Conservation (phyloP, 2,113 vertebrate species). For the Hepsetus odoe region DNA sequence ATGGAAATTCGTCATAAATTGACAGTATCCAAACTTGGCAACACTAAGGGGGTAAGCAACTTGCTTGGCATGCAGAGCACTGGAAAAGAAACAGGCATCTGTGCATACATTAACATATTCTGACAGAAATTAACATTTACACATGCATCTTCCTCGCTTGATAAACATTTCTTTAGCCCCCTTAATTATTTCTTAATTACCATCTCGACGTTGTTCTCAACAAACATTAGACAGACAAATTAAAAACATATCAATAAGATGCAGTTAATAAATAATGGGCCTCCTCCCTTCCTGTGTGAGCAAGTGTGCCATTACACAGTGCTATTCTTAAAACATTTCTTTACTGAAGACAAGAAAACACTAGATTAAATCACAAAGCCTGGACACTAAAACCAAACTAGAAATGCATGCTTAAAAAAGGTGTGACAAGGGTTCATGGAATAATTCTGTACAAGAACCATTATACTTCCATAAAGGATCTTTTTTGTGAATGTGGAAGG, state of each 20-base stretch:
- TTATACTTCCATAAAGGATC: too few relatives aligned
- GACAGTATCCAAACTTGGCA: conserved; percentile 88
- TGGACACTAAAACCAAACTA: background rate
- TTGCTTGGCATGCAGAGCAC: conserved; percentile 82
- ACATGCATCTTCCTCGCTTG: conserved; percentile 84
- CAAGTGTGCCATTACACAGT: background rate
- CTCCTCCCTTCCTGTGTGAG: conserved; percentile 15
- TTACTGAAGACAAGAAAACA: background rate
- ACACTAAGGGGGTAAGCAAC: conserved; percentile 84
- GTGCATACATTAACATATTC: conserved; percentile 85
- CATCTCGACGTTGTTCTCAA: conserved; percentile 73
- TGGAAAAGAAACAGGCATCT: conserved; percentile 87
- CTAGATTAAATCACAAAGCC: background rate
- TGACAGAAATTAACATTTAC: conserved; percentile 89
- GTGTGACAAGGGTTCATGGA: too few relatives aligned
- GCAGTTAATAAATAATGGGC: conserved; percentile 43
- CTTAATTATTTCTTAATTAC: conserved; percentile 91
- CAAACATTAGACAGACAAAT: conserved; percentile 69
- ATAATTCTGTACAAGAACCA: too few relatives aligned
- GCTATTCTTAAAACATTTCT: background rate
- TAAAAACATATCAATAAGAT: conserved; percentile 57
- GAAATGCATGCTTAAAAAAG: too few relatives aligned
- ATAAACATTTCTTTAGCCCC: conserved; percentile 82
- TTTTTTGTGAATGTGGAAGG: too few relatives aligned
- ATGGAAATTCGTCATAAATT: conserved; percentile 95